phyloP scores from a whole-genome alignment of 2,797 vertebrate genomes.

The Coreius guichenoti region DNA sequence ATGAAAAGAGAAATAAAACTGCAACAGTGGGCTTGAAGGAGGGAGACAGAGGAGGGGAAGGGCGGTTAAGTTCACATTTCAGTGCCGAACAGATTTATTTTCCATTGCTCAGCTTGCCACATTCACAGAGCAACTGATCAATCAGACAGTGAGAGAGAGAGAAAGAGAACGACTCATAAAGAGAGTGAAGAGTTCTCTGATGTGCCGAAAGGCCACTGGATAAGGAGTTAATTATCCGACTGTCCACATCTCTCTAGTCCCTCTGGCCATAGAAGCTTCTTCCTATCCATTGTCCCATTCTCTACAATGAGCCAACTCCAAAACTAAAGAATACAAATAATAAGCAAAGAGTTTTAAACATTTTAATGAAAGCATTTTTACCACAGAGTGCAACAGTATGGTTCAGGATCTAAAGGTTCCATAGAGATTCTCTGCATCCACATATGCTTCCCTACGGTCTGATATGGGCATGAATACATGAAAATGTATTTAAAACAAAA shows the following conservation, averaged over 20 bases:
- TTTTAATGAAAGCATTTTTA: neutral
- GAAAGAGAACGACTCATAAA: neutral
- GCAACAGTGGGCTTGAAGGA: slow-evolving; percentile 27
- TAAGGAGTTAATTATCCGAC: slow-evolving; percentile 74
- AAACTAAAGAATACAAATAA: neutral
- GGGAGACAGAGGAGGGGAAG: slow-evolving; percentile 29
- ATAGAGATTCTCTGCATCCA: neutral
- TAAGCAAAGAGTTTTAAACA: neutral
- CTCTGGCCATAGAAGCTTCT: neutral
- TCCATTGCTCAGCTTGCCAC: slow-evolving; percentile 64
- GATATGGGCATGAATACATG: neutral
- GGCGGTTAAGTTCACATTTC: slow-evolving; percentile 49
- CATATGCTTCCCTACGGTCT: neutral
- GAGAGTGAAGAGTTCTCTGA: slow-evolving; percentile 47
- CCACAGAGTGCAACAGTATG: neutral
- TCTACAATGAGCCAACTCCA: neutral
- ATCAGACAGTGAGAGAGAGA: slow-evolving; percentile 57
- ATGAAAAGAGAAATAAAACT: slow-evolving; percentile 45
- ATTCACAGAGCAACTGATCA: slow-evolving; percentile 68
- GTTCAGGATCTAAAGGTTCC: neutral
- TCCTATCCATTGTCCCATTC: neutral
- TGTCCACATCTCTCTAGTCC: slow-evolving; percentile 66
- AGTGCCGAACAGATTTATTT: slow-evolving; percentile 66
- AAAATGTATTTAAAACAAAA: neutral
- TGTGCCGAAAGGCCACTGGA: slow-evolving; percentile 65